phyloP scores from a whole-genome alignment of 1,140 invertebrate genomes.

The Drosophila subpulchrella region DNA sequence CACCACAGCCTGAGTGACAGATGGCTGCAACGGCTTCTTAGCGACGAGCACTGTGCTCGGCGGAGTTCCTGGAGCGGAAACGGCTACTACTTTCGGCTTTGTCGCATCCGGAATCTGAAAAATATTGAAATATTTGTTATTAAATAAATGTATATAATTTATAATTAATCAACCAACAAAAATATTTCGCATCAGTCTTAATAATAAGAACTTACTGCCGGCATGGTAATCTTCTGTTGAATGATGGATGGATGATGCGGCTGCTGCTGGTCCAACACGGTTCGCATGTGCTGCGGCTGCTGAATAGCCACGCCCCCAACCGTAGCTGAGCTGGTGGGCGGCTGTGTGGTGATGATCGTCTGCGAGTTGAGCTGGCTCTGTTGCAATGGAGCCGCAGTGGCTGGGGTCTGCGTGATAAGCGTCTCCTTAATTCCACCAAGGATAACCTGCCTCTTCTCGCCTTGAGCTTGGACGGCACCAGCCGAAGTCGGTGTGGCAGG shows the following conservation, averaged over 20 bases:
- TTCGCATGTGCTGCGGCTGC: conserved; percentile 66
- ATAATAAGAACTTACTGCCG: conserved; percentile 39
- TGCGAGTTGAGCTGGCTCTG: conserved; percentile 79
- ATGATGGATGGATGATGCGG: conserved; percentile 74
- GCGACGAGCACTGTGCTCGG: conserved; percentile 12
- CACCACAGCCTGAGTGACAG: conserved; percentile 29
- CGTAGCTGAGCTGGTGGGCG: conserved; percentile 19
- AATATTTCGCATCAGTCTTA: too few relatives aligned
- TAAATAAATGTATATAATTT: neutral
- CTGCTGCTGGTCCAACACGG: conserved; percentile 64
- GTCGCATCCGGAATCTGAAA: conserved; percentile 45
- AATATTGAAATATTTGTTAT: neutral
- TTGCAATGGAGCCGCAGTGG: conserved; percentile 54
- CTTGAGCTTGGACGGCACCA: conserved; percentile 2
- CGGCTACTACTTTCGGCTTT: conserved; percentile 25
- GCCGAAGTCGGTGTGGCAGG: conserved; percentile 28
- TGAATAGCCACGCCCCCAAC: conserved; percentile 16
- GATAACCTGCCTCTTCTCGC: conserved; percentile 72
- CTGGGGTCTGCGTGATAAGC: conserved; percentile 72
- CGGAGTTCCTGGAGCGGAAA: neutral
- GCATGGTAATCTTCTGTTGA: conserved; percentile 70
- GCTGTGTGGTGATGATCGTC: conserved; percentile 79
- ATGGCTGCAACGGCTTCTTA: conserved; percentile 48
- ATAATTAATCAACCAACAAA: neutral
- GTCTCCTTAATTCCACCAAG: conserved; percentile 75